Evolutionary conservation across 2,113 vertebrate genomes (phyloP).

Genomic region (Nesoenas mayeri): DNA sequence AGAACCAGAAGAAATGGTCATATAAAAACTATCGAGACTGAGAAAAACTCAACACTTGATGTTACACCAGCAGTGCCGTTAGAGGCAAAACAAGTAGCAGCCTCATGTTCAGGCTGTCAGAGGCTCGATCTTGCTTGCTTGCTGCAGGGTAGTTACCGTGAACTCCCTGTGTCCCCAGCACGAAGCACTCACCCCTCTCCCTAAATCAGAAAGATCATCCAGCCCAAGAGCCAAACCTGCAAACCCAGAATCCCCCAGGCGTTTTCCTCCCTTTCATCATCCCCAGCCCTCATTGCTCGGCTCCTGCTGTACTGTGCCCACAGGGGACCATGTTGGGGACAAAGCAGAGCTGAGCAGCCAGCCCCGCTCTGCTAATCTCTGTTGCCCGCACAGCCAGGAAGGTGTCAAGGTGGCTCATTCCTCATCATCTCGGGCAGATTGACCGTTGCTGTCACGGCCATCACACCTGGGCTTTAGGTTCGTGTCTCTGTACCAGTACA

Average conservation of each 20-base stretch:
- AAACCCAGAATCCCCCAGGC: not conserved
- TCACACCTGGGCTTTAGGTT: fast-evolving
- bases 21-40: not conserved
- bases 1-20: not conserved
- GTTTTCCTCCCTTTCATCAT: not conserved
- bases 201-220: not conserved
- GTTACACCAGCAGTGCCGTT: not conserved
- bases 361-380: not conserved
- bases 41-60: not conserved
- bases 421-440: fast-evolving
- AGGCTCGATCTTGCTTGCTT: fast-evolving
- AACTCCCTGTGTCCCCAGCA: not conserved
- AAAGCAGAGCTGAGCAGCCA: fast-evolving
- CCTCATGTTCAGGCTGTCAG: fast-evolving
- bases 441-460: fast-evolving
- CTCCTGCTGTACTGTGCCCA: fast-evolving
- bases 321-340: fast-evolving
- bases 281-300: fast-evolving
- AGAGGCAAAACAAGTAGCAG: not conserved
- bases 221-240: not conserved
- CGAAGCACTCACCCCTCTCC: not conserved
- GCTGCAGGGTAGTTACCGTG: not conserved
- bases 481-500: not conserved
- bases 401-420: not conserved
- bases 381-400: fast-evolving